A percentile compares a stretch with the other conserved stretches of the same genome.
Conservation (phyloP, 2,113 vertebrate species). For the Mesocricetus auratus region DNA sequence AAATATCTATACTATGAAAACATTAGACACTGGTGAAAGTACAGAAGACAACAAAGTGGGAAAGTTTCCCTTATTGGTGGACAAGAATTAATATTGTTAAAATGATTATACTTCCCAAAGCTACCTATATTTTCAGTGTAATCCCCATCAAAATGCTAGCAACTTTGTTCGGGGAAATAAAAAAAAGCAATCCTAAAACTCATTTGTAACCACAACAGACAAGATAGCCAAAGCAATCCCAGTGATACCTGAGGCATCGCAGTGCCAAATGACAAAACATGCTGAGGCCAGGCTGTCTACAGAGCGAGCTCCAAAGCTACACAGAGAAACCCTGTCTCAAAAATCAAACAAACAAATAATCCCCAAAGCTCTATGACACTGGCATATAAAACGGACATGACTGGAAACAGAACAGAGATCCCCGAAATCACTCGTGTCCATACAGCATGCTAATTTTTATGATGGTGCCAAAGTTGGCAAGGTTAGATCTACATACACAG, state of each 20-base stretch:
- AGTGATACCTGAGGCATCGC: background rate
- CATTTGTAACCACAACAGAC: background rate
- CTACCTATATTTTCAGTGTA: background rate
- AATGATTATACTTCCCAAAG: background rate
- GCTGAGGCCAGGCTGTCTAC: no score
- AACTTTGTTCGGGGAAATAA: background rate
- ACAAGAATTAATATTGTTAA: background rate
- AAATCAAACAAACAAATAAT: no score
- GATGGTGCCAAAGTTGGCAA: background rate
- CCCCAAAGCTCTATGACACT: background rate
- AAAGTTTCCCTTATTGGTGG: no score
- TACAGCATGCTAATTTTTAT: background rate
- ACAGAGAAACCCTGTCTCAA: no score
- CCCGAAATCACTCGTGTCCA: background rate
- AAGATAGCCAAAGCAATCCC: background rate
- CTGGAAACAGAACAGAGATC: background rate
- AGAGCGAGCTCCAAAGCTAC: no score
- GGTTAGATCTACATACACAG: background rate
- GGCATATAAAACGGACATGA: background rate
- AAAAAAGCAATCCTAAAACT: background rate
- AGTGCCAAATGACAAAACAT: background rate
- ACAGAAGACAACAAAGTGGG: background rate
- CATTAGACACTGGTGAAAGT: background rate
- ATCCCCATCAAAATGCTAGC: background rate
- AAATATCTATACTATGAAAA: background rate